Evolutionary conservation across 1,140 invertebrate species (phyloP), one percentile per base, ranked within the genome.

Genomic region (Carcinoscorpius rotundicauda): DNA sequence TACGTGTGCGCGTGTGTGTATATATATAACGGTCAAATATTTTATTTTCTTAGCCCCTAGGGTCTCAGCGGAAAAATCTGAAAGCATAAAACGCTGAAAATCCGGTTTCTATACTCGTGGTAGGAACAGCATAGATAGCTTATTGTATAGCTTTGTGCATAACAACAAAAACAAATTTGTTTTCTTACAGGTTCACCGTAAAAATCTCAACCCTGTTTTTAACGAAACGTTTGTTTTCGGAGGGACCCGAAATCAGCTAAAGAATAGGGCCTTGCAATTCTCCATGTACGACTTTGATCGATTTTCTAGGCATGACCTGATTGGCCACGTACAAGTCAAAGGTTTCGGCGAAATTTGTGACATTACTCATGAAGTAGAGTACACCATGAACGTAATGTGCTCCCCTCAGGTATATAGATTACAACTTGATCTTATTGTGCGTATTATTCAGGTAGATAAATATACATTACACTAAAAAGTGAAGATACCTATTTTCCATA

Each of bases 221-320:
- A 98, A 98, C 78, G 95, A 98, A 79, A 94, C 91, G 11, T 97
- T 84, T 73, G 76, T 81, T 5, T 84, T 84, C 70, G 82, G 83
- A 65, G 76, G 85, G n/a, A 81, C 82, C n/a, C 89, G 85, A 74
- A 85, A 85, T 66, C 87, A 90, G 71, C 74, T 90, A 3, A 78
- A 81, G 3, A 80, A 84, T 55, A 80, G 86, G 53, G 85, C 85
- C 62, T 76, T 91, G 0, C 88, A 92, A 75, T 91, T 93, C 74
- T 91, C 88, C 6, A 85, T 93, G 1, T 93, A 91, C 75, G 89
- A 92, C 76, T 93, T 93, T 77, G 90, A 93, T 76, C 81, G 89
- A 53, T 92, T 93, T 79, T 91, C 88, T 48, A 80, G 88, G 3
- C 88, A 93, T 72, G 89, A 93, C 76, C 81, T 92, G 52, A 91